These are phyloP conservation scores for Hemitrygon akajei DNA, from an alignment of 2,797 vertebrate genomes.

Conservation along the genomic window DNA sequence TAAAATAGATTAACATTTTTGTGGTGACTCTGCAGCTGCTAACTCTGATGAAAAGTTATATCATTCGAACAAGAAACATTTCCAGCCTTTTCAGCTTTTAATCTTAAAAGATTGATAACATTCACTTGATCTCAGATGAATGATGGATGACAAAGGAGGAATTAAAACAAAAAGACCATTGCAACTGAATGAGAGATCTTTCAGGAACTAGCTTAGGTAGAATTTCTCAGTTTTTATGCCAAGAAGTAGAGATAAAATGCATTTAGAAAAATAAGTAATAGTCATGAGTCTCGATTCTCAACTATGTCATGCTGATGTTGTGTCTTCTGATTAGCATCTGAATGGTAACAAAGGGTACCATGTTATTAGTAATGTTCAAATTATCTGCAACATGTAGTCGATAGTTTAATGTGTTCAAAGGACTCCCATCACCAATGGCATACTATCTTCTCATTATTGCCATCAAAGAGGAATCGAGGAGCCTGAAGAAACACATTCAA, in stretches of 20 bases:
- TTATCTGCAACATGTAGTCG: background rate
- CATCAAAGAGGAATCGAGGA: too few species aligned
- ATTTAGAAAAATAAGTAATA: background rate
- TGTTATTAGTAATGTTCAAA: background rate
- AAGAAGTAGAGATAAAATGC: background rate
- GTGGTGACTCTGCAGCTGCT: background rate
- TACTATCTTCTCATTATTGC: too few species aligned
- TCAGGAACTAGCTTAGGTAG: background rate
- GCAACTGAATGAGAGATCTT: background rate
- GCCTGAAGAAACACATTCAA: too few species aligned
- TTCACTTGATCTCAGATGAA: background rate
- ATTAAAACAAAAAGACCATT: background rate
- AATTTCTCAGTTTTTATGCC: background rate
- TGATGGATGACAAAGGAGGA: background rate
- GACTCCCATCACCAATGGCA: too few species aligned
- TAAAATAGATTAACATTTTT: background rate
- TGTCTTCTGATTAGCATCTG: background rate
- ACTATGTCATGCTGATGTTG: background rate
- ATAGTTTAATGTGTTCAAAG: background rate
- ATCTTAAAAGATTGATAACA: background rate
- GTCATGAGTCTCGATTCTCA: background rate
- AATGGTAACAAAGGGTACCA: background rate
- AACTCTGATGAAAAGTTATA: background rate
- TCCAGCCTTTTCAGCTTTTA: background rate
- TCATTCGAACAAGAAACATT: background rate